Evolutionary conservation across 2,888 invertebrate genomes (phyloP).

Genomic region (Brachyopa scutellaris): DNA sequence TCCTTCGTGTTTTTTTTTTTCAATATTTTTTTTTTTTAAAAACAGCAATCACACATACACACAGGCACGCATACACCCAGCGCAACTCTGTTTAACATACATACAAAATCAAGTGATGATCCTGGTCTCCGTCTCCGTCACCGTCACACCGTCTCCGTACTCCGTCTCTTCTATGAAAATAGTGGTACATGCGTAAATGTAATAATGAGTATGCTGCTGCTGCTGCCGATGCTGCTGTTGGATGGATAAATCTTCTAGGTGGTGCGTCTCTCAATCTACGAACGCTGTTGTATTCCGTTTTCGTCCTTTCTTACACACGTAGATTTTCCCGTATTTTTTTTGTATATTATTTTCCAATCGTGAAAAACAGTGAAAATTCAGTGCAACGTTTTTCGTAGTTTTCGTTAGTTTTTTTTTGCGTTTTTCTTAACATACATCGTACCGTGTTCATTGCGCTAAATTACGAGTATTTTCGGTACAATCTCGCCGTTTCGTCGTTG

Average conservation of each 20-base stretch:
- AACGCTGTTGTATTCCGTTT: constrained; percentile 75
- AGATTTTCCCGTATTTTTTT: constrained; percentile 72
- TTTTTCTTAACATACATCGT: too few species aligned
- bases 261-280: constrained; percentile 75
- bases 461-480: constrained; percentile 35
- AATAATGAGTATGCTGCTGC: constrained; percentile 72
- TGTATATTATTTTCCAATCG: constrained; percentile 54
- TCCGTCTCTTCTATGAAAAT: constrained; percentile 66
- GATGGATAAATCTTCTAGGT: constrained; percentile 73
- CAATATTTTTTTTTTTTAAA: constrained; percentile 9
- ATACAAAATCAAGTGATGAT: constrained; percentile 70
- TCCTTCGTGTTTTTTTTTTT: background rate
- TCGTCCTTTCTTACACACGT: constrained; percentile 76
- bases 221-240: constrained; percentile 67
- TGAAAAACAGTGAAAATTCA: constrained; percentile 44
- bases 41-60: constrained; percentile 40
- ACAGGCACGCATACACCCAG: constrained; percentile 50
- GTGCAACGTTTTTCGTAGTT: background rate
- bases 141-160: constrained; percentile 56
- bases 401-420: background rate
- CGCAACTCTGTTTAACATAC: constrained; percentile 63
- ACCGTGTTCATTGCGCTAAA: background rate
- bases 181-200: constrained; percentile 73
- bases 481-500: constrained; percentile 31
- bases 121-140: constrained; percentile 59